A percentile compares a stretch with the other conserved stretches of the same genome.
Evolutionary conservation across 2,888 invertebrate genomes (phyloP).

Genomic region (Mechanitis mazaeus): DNA sequence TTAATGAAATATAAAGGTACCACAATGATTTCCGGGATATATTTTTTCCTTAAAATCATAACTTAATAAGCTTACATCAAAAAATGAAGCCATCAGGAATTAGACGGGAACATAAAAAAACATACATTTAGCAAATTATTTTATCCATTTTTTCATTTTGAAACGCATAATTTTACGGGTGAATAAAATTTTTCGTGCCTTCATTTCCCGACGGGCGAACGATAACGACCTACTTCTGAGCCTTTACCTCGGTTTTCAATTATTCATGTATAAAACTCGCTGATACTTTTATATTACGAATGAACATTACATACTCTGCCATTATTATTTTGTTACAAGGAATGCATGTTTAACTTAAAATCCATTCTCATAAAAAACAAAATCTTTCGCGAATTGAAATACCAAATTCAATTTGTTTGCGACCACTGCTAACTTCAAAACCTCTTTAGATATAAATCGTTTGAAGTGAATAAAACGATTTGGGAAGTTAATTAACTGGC

Average conservation of each 20-base stretch:
- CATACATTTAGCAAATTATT: conserved; percentile 35
- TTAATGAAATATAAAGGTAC: no score
- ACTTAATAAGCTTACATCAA: neutral
- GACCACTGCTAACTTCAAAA: conserved; percentile 15
- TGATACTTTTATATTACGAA: conserved; percentile 14
- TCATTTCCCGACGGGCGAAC: conserved; percentile 59
- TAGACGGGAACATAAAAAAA: conserved; percentile 21
- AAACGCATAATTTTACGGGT: conserved; percentile 49
- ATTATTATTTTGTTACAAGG: conserved; percentile 6
- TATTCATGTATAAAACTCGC: conserved; percentile 65
- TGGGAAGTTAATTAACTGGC: conserved; percentile 32
- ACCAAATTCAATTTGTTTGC: conserved; percentile 6
- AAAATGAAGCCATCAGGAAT: conserved; percentile 18
- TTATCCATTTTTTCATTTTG: conserved; percentile 46
- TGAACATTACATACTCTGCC: conserved; percentile 2
- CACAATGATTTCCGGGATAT: no score
- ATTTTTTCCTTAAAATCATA: no score
- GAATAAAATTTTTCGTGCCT: conserved; percentile 51
- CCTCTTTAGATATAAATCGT: conserved; percentile 19
- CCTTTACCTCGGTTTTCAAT: conserved; percentile 67
- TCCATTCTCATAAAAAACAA: neutral
- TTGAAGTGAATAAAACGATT: conserved; percentile 27
- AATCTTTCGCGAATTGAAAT: neutral
- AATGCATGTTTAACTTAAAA: no score
- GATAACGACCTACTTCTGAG: conserved; percentile 60